Evolutionary conservation across 2,888 invertebrate species (phyloP), one percentile per base, ranked within the genome.

Genomic region (Acleris literana): DNA sequence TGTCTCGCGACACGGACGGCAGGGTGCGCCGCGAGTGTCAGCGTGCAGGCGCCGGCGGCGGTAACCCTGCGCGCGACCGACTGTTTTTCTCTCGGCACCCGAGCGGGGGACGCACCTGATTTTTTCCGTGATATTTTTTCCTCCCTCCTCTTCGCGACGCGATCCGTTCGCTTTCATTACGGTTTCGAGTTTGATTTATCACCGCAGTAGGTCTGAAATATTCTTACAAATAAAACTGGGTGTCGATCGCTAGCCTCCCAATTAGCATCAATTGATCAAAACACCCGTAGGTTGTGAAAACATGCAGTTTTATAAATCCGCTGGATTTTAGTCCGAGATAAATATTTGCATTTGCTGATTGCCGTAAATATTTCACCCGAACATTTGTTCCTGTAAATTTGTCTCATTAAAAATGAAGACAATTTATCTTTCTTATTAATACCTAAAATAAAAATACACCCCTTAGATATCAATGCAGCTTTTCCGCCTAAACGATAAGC

Each of bases 81-180:
- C 88, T 90, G 90, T 90, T 89, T 92, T 90, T 88, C 89, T 90
- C 90, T 88, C 86, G 82, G 84, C 85, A 84, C 86, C 86, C 90
- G 88, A 87, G 86, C 88, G 89, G 90, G 90, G 90, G 91, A 90
- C 90, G 91, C 92, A 92, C 92, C 92, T 92, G 92, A 92, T 92
- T 92, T 92, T 92, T 92, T 91, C 92, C 91, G 91, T 91, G 92
- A 92, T 92, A 92, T 91, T 92, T 92, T 91, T 91, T 90, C 90
- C 92, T 89, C 90, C 89, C 85, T 87, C 86, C 88, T 88, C 89
- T 88, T 89, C 90, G 90, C 92, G 90, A 90, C 91, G 91, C 91
- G 91, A 92, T 92, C 92, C 92, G 92, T 91, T 92, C 92, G 92
- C 92, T 92, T 92, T 92, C 92, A 92, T 92, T 92, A 92, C 90